phyloP scores from a whole-genome alignment of 2,113 vertebrate genomes.

The Solea senegalensis region DNA sequence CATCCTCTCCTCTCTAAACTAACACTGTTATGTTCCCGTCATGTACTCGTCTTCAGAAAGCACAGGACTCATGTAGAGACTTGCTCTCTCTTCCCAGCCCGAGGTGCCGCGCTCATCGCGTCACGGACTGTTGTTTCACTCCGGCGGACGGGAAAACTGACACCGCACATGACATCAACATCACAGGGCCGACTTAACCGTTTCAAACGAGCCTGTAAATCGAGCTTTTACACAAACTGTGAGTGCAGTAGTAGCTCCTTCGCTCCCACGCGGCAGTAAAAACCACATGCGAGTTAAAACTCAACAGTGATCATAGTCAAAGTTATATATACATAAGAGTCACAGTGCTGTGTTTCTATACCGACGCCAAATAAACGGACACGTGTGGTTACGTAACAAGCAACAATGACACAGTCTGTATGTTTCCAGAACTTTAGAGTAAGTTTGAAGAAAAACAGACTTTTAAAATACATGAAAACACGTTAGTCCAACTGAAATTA shows the following conservation, averaged over 20 bases:
- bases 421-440: too few species aligned
- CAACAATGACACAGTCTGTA: constrained; percentile 22
- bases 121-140: constrained; percentile 18
- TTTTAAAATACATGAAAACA: too few species aligned
- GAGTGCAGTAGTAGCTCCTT: too few species aligned
- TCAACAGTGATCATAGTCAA: constrained; percentile 34
- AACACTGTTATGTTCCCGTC: neutral
- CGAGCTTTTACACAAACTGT: neutral
- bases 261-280: too few species aligned
- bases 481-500: too few species aligned
- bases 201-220: constrained; percentile 6
- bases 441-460: too few species aligned
- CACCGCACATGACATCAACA: constrained; percentile 1
- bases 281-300: constrained; percentile 21
- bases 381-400: constrained; percentile 48
- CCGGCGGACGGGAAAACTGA: constrained; percentile 11
- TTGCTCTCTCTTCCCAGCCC: neutral
- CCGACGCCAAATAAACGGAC: constrained; percentile 25
- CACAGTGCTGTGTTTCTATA: constrained; percentile 13
- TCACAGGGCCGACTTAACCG: too few species aligned
- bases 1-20: neutral
- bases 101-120: constrained; percentile 5
- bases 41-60: constrained; percentile 4
- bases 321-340: constrained; percentile 32
- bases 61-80: constrained; percentile 12